Evolutionary conservation across 1,140 invertebrate species (phyloP), one percentile per base, ranked within the genome.

Genomic region (Heterodera schachtii): DNA sequence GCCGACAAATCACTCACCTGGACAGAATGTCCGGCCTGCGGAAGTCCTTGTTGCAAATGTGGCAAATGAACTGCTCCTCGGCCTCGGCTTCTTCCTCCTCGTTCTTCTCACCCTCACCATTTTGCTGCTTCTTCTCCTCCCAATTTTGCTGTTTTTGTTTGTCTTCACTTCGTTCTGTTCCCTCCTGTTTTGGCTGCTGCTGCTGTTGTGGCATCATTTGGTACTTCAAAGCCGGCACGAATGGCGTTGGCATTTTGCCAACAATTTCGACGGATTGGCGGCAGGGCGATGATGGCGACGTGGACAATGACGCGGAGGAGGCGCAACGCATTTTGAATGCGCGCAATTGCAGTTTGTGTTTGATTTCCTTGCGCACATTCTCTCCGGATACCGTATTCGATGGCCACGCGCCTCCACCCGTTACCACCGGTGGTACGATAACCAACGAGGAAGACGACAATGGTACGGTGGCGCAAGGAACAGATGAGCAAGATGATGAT

Each of bases 11-110:
- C 79, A 43, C 19, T 79, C 16, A 83, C 82, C 82, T 44, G 43
- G 85, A 84, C 46, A 85, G 69, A 66, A 85, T 85, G 75, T 85
- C 84, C 13, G 84, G 84, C n/a, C 84, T 74, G 52, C 84, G 83
- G 43, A 85, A 85, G 74, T 85, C 84, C 66, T 84, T 85, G 31
- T 81, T 52, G 80, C 80, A 81, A n/a, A 79, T 3, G 41, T 7
- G 9, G 78, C 78, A 79, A 6, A 81, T 80, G 52, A 81, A 81
- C 75, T 81, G 80, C 19, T 71, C 49, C 43, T 49, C 60, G 4
- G n/a, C 74, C 31, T 70, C 49, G 74, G 49, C 80, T 46, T 80
- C 80, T 3, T 44, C 81, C 19, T 82, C 49, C 46, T 83, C 80
- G 80, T 82, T 44, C 6, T 80, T 16, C 11, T 44, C 31, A 21